Percentiles rank a stretch among this genome's conserved stretches.
phyloP scores from a whole-genome alignment of 2,888 invertebrate species.

The Muscina levida region DNA sequence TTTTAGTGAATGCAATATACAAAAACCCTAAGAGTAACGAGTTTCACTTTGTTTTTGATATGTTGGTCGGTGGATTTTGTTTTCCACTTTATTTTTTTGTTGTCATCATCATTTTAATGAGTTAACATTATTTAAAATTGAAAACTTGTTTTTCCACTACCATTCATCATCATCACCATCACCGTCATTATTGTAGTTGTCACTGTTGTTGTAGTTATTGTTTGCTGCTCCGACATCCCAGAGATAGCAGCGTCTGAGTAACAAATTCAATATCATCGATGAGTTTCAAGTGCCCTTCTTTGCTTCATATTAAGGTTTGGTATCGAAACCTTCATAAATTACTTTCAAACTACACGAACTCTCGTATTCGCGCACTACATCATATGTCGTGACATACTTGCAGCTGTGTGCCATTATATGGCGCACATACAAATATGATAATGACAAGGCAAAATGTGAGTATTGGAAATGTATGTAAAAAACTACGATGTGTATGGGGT shows the following conservation, averaged over 20 bases:
- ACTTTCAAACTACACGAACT: too few relatives aligned
- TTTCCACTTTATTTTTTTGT: conserved; percentile 3
- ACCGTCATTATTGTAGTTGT: neutral
- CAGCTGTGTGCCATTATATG: neutral
- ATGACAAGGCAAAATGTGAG: too few relatives aligned
- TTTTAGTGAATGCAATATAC: conserved; percentile 6
- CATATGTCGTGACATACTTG: too few relatives aligned
- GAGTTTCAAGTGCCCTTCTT: conserved; percentile 53
- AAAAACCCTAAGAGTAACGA: conserved; percentile 42
- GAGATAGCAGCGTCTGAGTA: neutral
- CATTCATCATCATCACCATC: conserved; percentile 19
- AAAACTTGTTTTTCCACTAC: conserved; percentile 54
- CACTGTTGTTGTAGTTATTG: conserved; percentile 12
- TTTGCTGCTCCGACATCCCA: neutral
- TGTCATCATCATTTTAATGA: conserved; percentile 41
- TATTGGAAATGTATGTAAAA: too few relatives aligned
- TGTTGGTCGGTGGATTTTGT: too few relatives aligned
- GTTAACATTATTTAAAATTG: conserved; percentile 45
- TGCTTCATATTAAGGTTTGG: conserved; percentile 28
- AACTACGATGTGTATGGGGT: too few relatives aligned
- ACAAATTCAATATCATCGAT: conserved; percentile 27
- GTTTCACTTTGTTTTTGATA: conserved; percentile 35
- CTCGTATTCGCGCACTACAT: neutral
- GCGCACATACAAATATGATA: too few relatives aligned
- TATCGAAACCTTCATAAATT: conserved; percentile 6